A percentile compares a stretch with the other conserved stretches of the same genome.
Conservation (phyloP, 1,140 invertebrate genomes). For the Drosophila nikananu region DNA sequence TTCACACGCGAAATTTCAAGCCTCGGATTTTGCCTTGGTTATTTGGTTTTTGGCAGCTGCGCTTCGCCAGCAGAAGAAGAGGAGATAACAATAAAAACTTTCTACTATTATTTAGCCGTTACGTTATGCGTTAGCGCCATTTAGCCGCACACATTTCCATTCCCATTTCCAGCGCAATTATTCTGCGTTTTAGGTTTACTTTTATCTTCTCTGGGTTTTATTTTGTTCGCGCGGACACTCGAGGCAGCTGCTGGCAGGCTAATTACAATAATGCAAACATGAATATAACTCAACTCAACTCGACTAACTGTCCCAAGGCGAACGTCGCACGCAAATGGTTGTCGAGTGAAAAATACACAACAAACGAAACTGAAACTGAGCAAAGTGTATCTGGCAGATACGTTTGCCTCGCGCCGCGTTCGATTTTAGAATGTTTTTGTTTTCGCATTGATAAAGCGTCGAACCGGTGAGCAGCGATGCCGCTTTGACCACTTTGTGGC, state of each 20-base stretch:
- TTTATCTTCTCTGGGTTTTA: conserved; percentile 24
- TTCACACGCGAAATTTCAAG: conserved; percentile 60
- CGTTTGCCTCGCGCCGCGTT: conserved; percentile 10
- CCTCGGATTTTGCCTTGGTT: conserved; percentile 28
- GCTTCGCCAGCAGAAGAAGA: conserved; percentile 40
- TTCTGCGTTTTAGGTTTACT: conserved; percentile 55
- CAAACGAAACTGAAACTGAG: conserved; percentile 6
- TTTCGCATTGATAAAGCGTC: conserved; percentile 25
- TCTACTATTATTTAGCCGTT: conserved; percentile 73
- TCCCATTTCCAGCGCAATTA: conserved; percentile 54
- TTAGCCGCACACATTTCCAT: conserved; percentile 56
- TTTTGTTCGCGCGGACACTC: conserved; percentile 20
- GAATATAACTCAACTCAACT: conserved; percentile 4
- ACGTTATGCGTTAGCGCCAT: conserved; percentile 50
- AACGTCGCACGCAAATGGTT: conserved; percentile 42
- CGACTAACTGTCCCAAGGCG: conserved; percentile 32
- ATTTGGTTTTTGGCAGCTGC: conserved; percentile 40
- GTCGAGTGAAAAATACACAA: conserved; percentile 11
- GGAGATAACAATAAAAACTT: conserved; percentile 74
- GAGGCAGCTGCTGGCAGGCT: conserved; percentile 19
- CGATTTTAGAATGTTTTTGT: conserved; percentile 36
- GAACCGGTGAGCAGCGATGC: conserved; percentile 10
- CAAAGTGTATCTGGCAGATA: conserved; percentile 15
- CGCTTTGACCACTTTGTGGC: neutral
- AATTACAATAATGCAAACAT: conserved; percentile 64